Base-by-base conservation (phyloP, 2,888 invertebrate species). In the Pristionchus maxplancki region DNA sequence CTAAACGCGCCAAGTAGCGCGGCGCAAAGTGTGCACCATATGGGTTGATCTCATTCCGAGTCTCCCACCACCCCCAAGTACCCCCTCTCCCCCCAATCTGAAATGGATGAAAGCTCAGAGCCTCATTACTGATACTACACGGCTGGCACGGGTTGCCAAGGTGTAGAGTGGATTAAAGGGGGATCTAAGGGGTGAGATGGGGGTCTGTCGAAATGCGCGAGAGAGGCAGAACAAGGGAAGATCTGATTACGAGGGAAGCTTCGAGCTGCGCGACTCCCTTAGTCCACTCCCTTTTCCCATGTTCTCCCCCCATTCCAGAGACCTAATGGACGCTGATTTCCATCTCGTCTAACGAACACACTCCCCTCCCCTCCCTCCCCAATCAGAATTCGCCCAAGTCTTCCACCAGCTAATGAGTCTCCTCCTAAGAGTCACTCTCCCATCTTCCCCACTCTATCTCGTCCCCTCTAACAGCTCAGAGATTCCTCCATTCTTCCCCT, bases 41-140 rank as follows among this genome's bases (percentile, higher is more conserved):
- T 78, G 78, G 78, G 78, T 78, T 78, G 78, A 78, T 78, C 78
- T 48, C 78, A 78, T 78, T 78, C n/a, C 67, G 67, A 67, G n/a
- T 44, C 44, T 78, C 44, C 24, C 37, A 1, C 71, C 37, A n/a
- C 34, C 71, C 37, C 71, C 71, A 71, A 71, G 71, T 71, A 71
- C 71, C 71, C 34, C 71, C 53, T 24, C 20, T 6, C 62, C 1
- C 37, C 1, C 71, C 78, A 78, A 78, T 78, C 78, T 48, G 78
- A 78, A 78, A 78, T 78, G 78, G 78, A 78, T 78, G 71, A 37
- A 71, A n/a, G 24, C 78, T 20, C n/a, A n/a, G n/a, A n/a, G 28
- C n/a, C 78, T 78, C 78, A 48, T 48, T 78, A 78, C 44, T 78
- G 44, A 78, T 74, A 74, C 78, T 78, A 44, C 71, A 5, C 24